These are phyloP conservation scores for Andrena bucephala DNA, from an alignment of 2,888 invertebrate species.

Conservation along the genomic window DNA sequence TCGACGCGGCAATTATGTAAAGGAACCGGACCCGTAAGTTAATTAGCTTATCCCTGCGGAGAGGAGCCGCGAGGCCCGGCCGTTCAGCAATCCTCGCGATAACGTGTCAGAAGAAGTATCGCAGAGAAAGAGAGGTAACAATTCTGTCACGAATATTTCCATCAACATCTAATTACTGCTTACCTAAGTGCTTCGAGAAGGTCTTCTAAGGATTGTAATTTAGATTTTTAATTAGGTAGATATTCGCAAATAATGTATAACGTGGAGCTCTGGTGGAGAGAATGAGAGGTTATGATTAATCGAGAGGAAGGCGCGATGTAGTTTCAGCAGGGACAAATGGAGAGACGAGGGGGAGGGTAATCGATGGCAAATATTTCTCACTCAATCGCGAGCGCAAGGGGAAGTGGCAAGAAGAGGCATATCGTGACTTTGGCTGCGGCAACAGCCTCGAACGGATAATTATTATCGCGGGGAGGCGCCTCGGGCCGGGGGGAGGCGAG, in stretches of 20 bases:
- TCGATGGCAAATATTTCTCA: slow-evolving; percentile 57
- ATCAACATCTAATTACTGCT: no score
- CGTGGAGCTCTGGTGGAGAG: background rate
- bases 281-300: slow-evolving; percentile 49
- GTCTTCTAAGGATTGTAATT: no score
- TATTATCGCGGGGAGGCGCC: slow-evolving; percentile 67
- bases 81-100: slow-evolving; percentile 35
- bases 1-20: slow-evolving; percentile 69
- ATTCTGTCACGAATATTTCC: background rate
- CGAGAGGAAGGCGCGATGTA: slow-evolving; percentile 16
- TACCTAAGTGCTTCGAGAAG: no score
- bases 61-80: slow-evolving; percentile 39
- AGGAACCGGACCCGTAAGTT: slow-evolving; percentile 68
- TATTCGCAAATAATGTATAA: no score
- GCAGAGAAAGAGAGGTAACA: background rate
- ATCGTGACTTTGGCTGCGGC: slow-evolving; percentile 63
- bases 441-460: slow-evolving; percentile 66
- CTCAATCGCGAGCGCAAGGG: slow-evolving; percentile 46
- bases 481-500: slow-evolving; percentile 15
- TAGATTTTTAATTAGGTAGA: no score
- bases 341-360: slow-evolving; percentile 18
- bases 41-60: slow-evolving; percentile 70
- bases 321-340: background rate
- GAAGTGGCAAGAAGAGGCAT: slow-evolving; percentile 59
- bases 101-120: slow-evolving; percentile 19